A percentile compares a stretch with the other conserved stretches of the same genome.
phyloP scores from a whole-genome alignment of 2,113 vertebrate species.

The Trichechus manatus region DNA sequence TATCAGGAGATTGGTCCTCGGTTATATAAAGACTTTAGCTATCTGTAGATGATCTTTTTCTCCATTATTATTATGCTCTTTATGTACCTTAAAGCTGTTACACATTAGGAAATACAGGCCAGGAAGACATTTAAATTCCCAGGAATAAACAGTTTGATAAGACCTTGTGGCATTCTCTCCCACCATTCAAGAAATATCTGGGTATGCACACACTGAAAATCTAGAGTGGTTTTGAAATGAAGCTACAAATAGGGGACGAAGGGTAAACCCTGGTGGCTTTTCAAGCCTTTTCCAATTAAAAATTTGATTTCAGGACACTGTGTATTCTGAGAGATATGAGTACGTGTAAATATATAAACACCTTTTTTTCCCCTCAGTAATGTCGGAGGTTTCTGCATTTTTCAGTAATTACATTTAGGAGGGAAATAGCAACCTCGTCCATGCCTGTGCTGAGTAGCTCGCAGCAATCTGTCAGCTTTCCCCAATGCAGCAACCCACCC shows the following conservation, averaged over 20 bases:
- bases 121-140: conserved; percentile 13
- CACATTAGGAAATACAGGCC: background rate
- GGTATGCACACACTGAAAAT: background rate
- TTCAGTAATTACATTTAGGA: conserved; percentile 43
- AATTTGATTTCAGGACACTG: background rate
- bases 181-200: background rate
- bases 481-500: background rate
- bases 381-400: conserved; percentile 21
- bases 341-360: background rate
- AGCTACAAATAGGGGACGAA: background rate
- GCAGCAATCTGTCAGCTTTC: conserved; percentile 9
- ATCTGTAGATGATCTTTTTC: background rate
- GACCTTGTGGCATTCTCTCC: background rate
- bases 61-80: background rate
- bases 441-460: background rate
- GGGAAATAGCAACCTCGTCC: background rate
- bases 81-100: background rate
- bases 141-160: background rate
- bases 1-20: background rate
- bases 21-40: background rate
- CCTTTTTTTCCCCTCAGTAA: background rate
- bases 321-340: conserved; percentile 23
- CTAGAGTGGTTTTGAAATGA: background rate
- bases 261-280: background rate
- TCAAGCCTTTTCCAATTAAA: conserved; percentile 42